Evolutionary conservation across 2,888 invertebrate genomes (phyloP), one percentile per base, ranked within the genome.

Genomic region (Erebia epiphron): DNA sequence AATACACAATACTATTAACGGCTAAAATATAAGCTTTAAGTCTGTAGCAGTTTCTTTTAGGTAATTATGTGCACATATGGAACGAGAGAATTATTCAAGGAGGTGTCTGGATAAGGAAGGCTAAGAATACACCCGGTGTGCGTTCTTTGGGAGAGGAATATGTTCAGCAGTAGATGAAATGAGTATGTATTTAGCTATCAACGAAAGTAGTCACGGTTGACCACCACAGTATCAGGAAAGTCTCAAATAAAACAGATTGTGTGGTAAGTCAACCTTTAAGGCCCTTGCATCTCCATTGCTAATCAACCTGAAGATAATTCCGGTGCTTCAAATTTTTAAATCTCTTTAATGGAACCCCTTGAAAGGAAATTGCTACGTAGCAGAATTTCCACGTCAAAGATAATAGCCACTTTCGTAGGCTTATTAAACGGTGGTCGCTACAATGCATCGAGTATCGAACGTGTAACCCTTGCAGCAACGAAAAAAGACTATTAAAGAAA

Each of bases 281-380:
- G 56, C 67, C 61, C 66, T 70, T 60, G 46, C 62, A 74, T 74
- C 70, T 72, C 70, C 75, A 71, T 68, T 73, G 73, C 76, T 75
- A 76, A 76, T 76, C 75, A 73, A 68, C 64, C 68, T 73, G 61
- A 69, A 69, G 71, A 71, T 72, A 76, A 75, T 76, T 76, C 69
- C 60, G 72, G 70, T 69, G 70, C 75, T 72, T 72, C 43, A 69
- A 75, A 70, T n/a, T 69, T 73, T 69, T 70, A 65, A 71, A 72
- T 65, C 70, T 58, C 67, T 64, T 69, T 67, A 58, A 67, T 69
- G 72, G 52, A 67, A 66, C 10, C 58, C 58, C 66, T 67, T 41
- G 68, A 52, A 56, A 49, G 60, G 61, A 56, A 70, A 73, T 65
- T 65, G 68, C 68, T 65, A 68, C 70, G 14, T 74, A 49, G 68